These are phyloP conservation scores for Hydropsyche tenuis DNA, from an alignment of 1,140 invertebrate genomes.

Conservation along the genomic window DNA sequence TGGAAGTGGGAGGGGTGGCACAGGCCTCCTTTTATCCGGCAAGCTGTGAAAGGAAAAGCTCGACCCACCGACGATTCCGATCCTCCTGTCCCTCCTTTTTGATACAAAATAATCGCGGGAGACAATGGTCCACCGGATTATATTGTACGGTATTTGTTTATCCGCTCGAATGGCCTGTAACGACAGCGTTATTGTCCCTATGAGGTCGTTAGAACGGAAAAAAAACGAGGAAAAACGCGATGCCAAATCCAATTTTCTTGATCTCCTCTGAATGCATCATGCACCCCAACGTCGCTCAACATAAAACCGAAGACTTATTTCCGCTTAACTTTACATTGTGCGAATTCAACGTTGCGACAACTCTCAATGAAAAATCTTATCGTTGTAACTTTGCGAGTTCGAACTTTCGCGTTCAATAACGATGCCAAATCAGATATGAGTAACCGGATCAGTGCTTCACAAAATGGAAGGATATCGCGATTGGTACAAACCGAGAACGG, in stretches of 20 bases:
- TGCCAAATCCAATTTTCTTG: background rate
- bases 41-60: slow-evolving; percentile 34
- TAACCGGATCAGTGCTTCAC: slow-evolving; percentile 25
- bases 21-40: slow-evolving; percentile 22
- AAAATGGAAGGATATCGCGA: slow-evolving; percentile 6
- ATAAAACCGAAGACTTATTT: no score
- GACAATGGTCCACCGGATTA: slow-evolving; percentile 26
- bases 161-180: slow-evolving; percentile 44
- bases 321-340: no score
- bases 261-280: no score
- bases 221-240: background rate
- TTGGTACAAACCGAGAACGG: background rate
- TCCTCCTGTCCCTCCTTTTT: slow-evolving; percentile 21
- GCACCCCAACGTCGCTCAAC: no score
- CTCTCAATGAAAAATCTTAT: no score
- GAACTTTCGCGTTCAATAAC: background rate
- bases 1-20: slow-evolving; percentile 29
- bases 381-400: no score
- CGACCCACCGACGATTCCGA: background rate
- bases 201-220: background rate
- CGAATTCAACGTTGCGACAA: no score
- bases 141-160: slow-evolving; percentile 37
- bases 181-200: slow-evolving; percentile 34
- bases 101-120: slow-evolving; percentile 47
- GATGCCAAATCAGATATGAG: slow-evolving; percentile 28